phyloP scores from a whole-genome alignment of 2,888 invertebrate genomes.

The Eubasilissa splendida region DNA sequence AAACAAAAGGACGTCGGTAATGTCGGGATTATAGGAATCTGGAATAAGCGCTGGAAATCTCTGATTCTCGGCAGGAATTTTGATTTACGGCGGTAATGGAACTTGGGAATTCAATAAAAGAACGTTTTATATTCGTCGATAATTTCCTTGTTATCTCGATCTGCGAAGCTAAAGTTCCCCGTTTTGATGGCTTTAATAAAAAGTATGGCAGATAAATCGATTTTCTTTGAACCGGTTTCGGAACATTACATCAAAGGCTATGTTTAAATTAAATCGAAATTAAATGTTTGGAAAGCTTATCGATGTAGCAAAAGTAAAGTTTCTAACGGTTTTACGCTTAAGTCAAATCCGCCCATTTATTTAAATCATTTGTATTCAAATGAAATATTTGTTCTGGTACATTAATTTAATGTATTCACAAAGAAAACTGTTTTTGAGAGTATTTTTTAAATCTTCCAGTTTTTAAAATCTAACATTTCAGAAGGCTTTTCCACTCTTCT shows the following conservation, averaged over 20 bases:
- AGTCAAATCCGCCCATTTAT: not conserved
- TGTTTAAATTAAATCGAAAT: constrained; percentile 13
- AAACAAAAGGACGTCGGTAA: constrained; percentile 7
- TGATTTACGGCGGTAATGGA: constrained; percentile 38
- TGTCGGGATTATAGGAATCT: constrained; percentile 32
- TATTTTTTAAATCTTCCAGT: too few relatives aligned
- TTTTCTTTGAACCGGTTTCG: constrained; percentile 23
- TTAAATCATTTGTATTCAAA: not conserved
- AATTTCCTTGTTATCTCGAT: constrained; percentile 42
- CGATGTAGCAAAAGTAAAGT: constrained; percentile 15
- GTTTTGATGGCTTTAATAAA: constrained; percentile 33
- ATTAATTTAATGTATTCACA: not conserved
- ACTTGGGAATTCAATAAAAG: constrained; percentile 44
- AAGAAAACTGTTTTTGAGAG: too few relatives aligned
- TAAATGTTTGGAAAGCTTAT: constrained; percentile 22
- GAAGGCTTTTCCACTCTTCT: too few relatives aligned
- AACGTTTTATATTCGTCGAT: constrained; percentile 41
- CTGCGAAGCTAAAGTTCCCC: constrained; percentile 14
- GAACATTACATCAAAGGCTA: constrained; percentile 22
- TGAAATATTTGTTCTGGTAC: constrained; percentile 1
- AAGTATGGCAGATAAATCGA: constrained; percentile 17
- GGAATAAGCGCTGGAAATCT: constrained; percentile 34
- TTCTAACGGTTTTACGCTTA: not conserved
- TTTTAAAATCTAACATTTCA: too few relatives aligned
- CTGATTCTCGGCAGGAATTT: constrained; percentile 36